A percentile compares a stretch with the other conserved stretches of the same genome.
phyloP scores from a whole-genome alignment of 2,113 vertebrate species.

The Thunnus thynnus region DNA sequence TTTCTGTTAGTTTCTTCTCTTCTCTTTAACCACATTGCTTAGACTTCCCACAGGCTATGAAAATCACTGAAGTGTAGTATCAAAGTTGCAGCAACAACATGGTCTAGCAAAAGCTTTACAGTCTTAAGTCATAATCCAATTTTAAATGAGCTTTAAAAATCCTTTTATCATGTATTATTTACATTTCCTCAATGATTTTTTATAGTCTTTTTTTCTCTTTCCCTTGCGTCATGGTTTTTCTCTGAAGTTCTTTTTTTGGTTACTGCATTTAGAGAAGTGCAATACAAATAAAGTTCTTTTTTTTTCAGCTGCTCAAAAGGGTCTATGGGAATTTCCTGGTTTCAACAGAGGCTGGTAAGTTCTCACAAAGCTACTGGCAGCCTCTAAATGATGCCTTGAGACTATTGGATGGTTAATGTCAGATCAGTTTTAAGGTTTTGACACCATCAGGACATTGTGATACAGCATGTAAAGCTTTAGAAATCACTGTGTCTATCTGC shows the following conservation, averaged over 20 bases:
- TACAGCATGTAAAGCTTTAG: neutral
- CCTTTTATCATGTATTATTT: neutral
- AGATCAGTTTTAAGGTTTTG: too few species aligned
- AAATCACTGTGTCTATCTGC: neutral
- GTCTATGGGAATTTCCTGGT: conserved; percentile 92
- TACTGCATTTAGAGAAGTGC: conserved; percentile 3
- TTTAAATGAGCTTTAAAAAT: neutral
- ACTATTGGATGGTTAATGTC: neutral
- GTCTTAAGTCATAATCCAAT: too few species aligned
- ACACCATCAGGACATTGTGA: too few species aligned
- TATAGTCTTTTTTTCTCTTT: neutral
- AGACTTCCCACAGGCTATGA: neutral
- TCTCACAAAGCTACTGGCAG: neutral
- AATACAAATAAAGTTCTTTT: neutral
- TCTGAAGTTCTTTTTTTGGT: neutral
- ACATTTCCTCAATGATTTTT: neutral
- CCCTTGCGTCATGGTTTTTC: neutral
- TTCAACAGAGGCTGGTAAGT: conserved; percentile 90
- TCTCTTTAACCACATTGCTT: neutral
- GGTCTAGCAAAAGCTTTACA: neutral
- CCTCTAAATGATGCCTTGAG: neutral
- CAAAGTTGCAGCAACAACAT: neutral
- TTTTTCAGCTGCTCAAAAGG: conserved; percentile 91
- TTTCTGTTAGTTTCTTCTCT: neutral
- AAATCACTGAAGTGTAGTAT: neutral